phyloP scores from a whole-genome alignment of 1,140 invertebrate genomes.

The Lepidurus packardi region DNA sequence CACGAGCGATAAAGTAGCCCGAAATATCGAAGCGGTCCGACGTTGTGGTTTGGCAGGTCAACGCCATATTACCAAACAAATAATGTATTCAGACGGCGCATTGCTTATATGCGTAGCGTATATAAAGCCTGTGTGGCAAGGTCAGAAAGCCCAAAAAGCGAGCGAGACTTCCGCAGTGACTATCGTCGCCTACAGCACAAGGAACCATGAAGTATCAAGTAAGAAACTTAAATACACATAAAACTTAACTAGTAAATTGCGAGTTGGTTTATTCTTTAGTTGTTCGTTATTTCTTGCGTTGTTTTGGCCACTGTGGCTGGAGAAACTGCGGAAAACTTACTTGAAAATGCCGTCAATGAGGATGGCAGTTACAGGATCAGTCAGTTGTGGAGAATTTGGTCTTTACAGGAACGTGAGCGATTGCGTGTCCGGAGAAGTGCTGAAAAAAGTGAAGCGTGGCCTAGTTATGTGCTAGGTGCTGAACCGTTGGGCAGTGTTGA shows the following conservation, averaged over 20 bases:
- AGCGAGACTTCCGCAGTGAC: background rate
- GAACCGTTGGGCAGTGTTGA: background rate
- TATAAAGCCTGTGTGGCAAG: constrained; percentile 4
- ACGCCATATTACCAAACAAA: background rate
- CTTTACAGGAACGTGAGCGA: background rate
- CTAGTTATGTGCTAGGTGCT: background rate
- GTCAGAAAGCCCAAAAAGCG: background rate
- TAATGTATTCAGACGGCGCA: background rate
- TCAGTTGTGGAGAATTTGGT: background rate
- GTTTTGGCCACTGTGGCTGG: background rate
- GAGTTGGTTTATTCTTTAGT: background rate
- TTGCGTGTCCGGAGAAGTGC: background rate
- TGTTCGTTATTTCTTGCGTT: background rate
- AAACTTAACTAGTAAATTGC: background rate
- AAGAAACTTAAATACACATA: background rate
- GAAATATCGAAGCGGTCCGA: background rate
- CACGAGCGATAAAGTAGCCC: background rate
- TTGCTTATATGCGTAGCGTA: background rate
- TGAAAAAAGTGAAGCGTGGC: background rate
- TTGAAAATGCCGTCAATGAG: background rate
- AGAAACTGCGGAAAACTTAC: background rate
- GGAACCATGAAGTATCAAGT: constrained; percentile 1
- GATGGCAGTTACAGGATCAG: background rate
- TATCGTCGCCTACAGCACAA: background rate
- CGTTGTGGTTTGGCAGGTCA: background rate